Conservation (phyloP, 1,140 invertebrate genomes). For the Oryctes rhinoceros region DNA sequence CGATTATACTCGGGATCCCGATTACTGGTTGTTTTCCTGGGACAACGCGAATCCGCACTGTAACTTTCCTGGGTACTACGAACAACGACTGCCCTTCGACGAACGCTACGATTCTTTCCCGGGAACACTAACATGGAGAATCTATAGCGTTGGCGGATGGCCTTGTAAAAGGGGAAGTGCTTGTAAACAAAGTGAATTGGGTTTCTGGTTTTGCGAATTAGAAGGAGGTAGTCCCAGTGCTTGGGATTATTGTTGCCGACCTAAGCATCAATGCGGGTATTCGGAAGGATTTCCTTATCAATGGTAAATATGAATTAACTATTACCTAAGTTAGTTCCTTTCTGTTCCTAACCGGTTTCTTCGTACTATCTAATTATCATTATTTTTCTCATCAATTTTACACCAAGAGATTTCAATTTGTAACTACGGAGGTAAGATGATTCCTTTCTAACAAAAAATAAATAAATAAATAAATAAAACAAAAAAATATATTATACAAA, state of each 20-base stretch:
- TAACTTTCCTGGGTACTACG: conserved; percentile 34
- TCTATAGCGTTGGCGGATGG: conserved; percentile 79
- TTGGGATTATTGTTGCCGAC: conserved; percentile 85
- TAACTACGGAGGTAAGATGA: too few species aligned
- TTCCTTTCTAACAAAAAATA: too few species aligned
- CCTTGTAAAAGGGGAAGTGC: conserved; percentile 75
- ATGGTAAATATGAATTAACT: conserved; percentile 66
- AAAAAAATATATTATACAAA: too few species aligned
- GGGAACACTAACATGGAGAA: conserved; percentile 64
- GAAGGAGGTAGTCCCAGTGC: conserved; percentile 73
- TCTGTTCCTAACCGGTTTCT: too few species aligned
- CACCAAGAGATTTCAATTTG: too few species aligned
- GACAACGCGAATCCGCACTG: conserved; percentile 63
- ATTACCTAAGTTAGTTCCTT: conserved; percentile 35
- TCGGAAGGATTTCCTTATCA: conserved; percentile 79
- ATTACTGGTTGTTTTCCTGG: conserved; percentile 73
- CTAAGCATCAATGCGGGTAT: conserved; percentile 82
- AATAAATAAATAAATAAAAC: too few species aligned
- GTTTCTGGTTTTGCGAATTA: conserved; percentile 81
- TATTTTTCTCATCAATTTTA: too few species aligned
- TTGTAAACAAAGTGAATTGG: conserved; percentile 76
- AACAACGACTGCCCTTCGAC: conserved; percentile 27
- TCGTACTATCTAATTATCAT: too few species aligned
- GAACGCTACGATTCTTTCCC: not conserved
- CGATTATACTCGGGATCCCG: conserved; percentile 69